These are phyloP conservation scores for Leucopsar rothschildi DNA, from an alignment of 2,113 vertebrate species.

Conservation along the genomic window DNA sequence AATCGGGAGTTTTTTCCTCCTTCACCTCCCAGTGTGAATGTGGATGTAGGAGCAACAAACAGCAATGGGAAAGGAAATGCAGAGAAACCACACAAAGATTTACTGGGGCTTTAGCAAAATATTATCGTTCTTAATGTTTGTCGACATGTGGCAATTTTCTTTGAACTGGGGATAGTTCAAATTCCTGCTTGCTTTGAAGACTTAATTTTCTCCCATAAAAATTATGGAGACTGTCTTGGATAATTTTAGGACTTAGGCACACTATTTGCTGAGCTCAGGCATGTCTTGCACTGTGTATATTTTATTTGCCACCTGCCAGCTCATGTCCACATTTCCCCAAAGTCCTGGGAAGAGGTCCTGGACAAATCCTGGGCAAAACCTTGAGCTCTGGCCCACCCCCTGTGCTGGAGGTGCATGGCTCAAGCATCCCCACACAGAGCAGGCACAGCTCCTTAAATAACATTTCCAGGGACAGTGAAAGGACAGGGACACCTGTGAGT, in stretches of 20 bases:
- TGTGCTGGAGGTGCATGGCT: rapidly evolving
- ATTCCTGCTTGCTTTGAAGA: constrained; percentile 67
- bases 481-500: not conserved
- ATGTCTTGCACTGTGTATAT: not conserved
- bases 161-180: constrained; percentile 60
- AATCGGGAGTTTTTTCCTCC: not conserved
- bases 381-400: not conserved
- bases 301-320: constrained; percentile 42
- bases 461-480: not conserved
- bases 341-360: not conserved
- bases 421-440: rapidly evolving
- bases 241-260: constrained; percentile 48
- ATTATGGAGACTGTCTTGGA: constrained; percentile 51
- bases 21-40: constrained; percentile 8
- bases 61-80: constrained; percentile 69
- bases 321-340: not conserved
- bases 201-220: constrained; percentile 60
- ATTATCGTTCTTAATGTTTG: constrained; percentile 70
- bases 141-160: constrained; percentile 63
- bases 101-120: constrained; percentile 64
- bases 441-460: not conserved
- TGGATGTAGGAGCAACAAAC: constrained; percentile 26
- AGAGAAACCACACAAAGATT: constrained; percentile 62
- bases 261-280: constrained; percentile 41
- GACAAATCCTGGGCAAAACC: not conserved